Evolutionary conservation across 2,888 invertebrate genomes (phyloP), one percentile per base, ranked within the genome.

Genomic region (Xanthorhoe spadicearia): DNA sequence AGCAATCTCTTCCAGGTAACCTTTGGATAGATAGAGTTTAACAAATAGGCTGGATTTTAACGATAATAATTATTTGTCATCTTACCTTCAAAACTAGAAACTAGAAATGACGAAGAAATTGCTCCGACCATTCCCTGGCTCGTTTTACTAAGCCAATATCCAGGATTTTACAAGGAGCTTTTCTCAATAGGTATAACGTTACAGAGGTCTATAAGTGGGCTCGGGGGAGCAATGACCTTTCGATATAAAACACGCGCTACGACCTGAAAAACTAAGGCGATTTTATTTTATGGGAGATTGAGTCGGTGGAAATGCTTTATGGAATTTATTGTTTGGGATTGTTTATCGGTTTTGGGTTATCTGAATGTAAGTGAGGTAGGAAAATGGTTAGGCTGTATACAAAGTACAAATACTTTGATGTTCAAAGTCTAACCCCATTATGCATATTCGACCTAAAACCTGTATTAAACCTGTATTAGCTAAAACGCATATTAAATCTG

Each of bases 161-260:
- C 48, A 17, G 2, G 17, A 17, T 48, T 48, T 43, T 43, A 43
- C 38, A 43, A 43, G 38, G 4, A 13, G 32, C 32, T 8, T 62
- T 68, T 61, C 68, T 62, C 70, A 57, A 59, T 59, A 70, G 69
- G 65, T 67, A 70, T 71, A 64, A 73, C 66, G 70, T 73, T 73
- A 71, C 69, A 72, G 78, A 74, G 75, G 72, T 64, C 71, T 69
- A 52, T 74, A 84, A 87, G 82, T 77, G 78, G 77, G 64, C 87
- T 64, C 83, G 15, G 59, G 85, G 83, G 87, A 78, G 74, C 80
- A 73, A 74, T 76, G 83, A 80, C 86, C 83, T 75, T 78, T 75
- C 77, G 75, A 79, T 77, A 85, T 84, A 86, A 86, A 85, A 85
- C 81, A 84, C 83, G 76, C 81, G 76, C 84, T 83, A 83, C 83